phyloP scores from a whole-genome alignment of 2,797 vertebrate species.

The Sternarchorhynchus goeldii region DNA sequence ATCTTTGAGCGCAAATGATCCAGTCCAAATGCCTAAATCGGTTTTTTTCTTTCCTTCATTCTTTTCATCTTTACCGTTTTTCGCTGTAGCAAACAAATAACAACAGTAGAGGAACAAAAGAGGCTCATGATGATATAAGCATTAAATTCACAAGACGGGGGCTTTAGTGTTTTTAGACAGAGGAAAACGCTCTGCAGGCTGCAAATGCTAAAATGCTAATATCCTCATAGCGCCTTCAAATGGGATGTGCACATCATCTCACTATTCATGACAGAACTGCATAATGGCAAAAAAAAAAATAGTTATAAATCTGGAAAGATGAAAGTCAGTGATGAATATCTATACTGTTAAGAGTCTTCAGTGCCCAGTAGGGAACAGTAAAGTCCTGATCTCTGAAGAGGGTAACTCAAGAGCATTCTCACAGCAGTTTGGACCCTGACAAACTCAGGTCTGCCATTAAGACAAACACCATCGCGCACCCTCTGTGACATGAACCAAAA shows the following conservation, averaged over 20 bases:
- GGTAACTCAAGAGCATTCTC: constrained; percentile 28
- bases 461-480: constrained; percentile 44
- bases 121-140: not conserved
- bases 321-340: constrained; percentile 4
- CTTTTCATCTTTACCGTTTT: not conserved
- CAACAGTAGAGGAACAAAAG: not conserved
- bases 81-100: constrained; percentile 9
- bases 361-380: constrained; percentile 36
- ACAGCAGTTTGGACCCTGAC: constrained; percentile 38
- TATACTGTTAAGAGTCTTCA: constrained; percentile 25
- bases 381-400: constrained; percentile 30
- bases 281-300: constrained; percentile 7
- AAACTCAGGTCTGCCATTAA: constrained; percentile 33
- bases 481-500: constrained; percentile 31
- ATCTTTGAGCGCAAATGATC: constrained; percentile 21
- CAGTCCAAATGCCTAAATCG: not conserved
- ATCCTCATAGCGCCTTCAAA: not conserved
- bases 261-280: not conserved
- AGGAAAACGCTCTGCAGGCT: not conserved
- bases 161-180: not conserved
- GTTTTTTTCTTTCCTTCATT: not conserved
- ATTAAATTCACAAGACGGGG: constrained; percentile 9
- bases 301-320: constrained; percentile 12
- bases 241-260: not conserved
- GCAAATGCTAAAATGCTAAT: constrained; percentile 30